Base-by-base conservation (phyloP, 2,888 invertebrate genomes). In the Eumacrocentrus americanus region DNA sequence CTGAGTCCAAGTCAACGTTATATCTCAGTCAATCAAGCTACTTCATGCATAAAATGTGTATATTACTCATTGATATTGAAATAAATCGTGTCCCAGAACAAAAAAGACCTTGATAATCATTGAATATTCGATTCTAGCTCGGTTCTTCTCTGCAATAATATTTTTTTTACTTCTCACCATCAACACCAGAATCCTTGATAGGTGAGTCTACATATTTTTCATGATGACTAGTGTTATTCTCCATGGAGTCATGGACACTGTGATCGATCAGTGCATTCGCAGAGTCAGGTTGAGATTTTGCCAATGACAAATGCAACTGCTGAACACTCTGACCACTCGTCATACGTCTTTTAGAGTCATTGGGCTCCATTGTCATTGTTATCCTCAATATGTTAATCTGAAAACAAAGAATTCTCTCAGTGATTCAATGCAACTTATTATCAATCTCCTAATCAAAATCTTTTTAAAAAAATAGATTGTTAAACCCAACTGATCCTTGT, bases 241-340 rank as follows among this genome's bases (percentile, higher is more conserved):
- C 7, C 14, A 23, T 38, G 4, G 40, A 14, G 38, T 38, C 23
- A 22, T 40, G 20, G 11, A 2, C 23, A 25, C 11, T 44, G 22
- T 25, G n/a, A 16, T 22, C 14, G 2, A 52, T 52, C 9, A 23
- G 12, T 22, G 52, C 6, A 23, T 52, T 40, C 5, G 20, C 25
- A 23, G 52, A 23, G 9, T 52, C 52, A 14, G 40, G 25, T 40
- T 52, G 38, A 23, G 37, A 25, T 20, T 59, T 46, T 4, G 44
- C 44, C 18, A 59, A 25, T 46, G 58, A 53, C 25, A 53, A n/a
- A 18, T 47, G 46, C 38, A 59, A 18, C 23, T 59, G 58, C 18
- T 59, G 52, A 12, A 53, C 53, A 37, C 58, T 46, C 12, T 53
- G 58, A 11, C 53, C 52, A 20, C 53, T 47, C 11, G 52, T 52